A percentile compares a stretch with the other conserved stretches of the same genome.
These are phyloP conservation scores for Linurgus olivaceus DNA, from an alignment of 2,797 vertebrate species.

Conservation along the genomic window DNA sequence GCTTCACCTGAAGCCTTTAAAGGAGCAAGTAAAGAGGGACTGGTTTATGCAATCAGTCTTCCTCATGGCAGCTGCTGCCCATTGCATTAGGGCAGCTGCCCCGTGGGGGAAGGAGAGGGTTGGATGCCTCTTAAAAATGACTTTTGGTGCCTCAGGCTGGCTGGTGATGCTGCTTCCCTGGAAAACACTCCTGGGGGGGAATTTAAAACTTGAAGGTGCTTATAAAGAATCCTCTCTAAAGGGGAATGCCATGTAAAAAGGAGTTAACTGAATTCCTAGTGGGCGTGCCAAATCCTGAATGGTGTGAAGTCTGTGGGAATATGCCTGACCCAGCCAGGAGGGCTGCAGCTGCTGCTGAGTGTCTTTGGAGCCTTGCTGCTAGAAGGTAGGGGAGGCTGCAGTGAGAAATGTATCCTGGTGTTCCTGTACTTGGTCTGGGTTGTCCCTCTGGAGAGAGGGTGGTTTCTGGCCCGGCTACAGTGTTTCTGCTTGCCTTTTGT, in stretches of 20 bases:
- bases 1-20: background rate
- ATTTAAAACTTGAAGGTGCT: background rate
- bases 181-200: accelerated
- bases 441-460: background rate
- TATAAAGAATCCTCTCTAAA: accelerated
- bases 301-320: background rate
- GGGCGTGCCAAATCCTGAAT: accelerated
- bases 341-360: background rate
- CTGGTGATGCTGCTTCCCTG: accelerated
- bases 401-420: background rate
- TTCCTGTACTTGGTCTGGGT: accelerated
- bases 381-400: accelerated
- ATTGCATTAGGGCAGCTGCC: background rate
- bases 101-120: accelerated
- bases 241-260: accelerated
- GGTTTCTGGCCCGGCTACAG: background rate
- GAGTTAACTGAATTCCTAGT: background rate
- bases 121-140: accelerated
- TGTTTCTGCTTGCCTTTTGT: background rate
- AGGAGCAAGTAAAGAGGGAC: background rate
- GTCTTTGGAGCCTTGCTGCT: background rate
- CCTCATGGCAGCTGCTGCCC: background rate
- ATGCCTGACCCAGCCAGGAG: background rate
- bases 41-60: background rate
- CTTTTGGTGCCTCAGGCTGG: accelerated